Base-by-base conservation (phyloP, 1,140 invertebrate species). In the Ceratina calcarata region DNA sequence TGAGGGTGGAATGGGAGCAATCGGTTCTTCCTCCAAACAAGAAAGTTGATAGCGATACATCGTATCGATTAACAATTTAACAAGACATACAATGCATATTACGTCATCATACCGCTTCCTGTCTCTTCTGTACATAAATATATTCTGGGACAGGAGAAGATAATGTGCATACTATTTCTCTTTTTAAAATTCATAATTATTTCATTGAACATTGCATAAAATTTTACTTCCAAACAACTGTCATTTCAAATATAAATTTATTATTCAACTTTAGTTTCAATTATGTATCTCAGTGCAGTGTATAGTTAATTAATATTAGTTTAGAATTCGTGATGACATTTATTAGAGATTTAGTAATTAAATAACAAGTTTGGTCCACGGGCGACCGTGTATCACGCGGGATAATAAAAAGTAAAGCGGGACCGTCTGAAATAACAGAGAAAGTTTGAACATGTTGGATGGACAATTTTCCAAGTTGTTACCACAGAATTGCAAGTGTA, bases 391-490 rank as follows among this genome's bases (percentile, higher is more conserved):
- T 45, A 10, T 45, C 37, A 10, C 37, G 37, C 10, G 37, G 37
- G 37, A 45, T 45, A 45, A 45, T 45, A 45, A 45, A 45, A 45
- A 45, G 37, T 3, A 45, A 45, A 45, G 37, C 37, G 37, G 37
- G 37, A 6, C 37, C 37, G 37, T 45, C 37, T 45, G 37, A 45
- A 45, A 45, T 55, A 53, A 18, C 20, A 15, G 13, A 24, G 22
- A 7, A 24, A 24, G 27, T 68, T 10, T 12, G 10, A 3, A 16
- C 15, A 2, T 16, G 73, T 57, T 68, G 8, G 53, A 55, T 4
- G 49, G n/a, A 27, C 18, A 16, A 57, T 69, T 77, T 51, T 45
- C 65, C 55, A 68, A 60, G 32, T 69, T 69, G 65, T 77, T 77
- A 60, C 53, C 65, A 22, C 18, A 37, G 49, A 60, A 60, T 22